Conservation (phyloP, 2,113 vertebrate genomes). For the Turnix velox region DNA sequence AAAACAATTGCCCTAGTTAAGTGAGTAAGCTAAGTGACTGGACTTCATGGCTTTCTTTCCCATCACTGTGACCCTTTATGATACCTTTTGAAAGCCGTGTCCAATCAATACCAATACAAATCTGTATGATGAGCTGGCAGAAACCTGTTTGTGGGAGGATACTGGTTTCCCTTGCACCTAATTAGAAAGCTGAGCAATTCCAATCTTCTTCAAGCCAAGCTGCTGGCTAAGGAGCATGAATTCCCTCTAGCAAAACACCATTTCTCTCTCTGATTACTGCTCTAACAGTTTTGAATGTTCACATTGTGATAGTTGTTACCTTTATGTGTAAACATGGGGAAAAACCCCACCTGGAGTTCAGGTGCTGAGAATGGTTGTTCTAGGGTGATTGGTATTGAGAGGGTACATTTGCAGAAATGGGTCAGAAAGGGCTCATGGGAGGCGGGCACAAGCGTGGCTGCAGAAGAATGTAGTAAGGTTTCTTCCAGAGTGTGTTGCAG, state of each 20-base stretch:
- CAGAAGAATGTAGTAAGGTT: not conserved
- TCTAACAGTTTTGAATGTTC: not conserved
- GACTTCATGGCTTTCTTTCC: not conserved
- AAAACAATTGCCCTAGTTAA: not conserved
- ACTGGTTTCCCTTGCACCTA: not conserved
- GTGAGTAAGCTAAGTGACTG: not conserved
- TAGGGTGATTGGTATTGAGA: not conserved
- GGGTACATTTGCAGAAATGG: not conserved
- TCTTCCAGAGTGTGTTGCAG: not conserved
- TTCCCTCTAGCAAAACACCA: not conserved
- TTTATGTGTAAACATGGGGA: not conserved
- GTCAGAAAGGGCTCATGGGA: not conserved
- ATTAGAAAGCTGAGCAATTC: not conserved
- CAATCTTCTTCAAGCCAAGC: not conserved
- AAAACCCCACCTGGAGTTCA: rapidly evolving
- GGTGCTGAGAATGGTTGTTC: not conserved
- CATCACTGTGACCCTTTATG: not conserved
- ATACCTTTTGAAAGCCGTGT: not conserved
- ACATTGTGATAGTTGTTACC: not conserved
- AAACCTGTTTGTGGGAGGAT: not conserved
- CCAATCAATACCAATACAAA: not conserved
- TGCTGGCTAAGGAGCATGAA: not conserved
- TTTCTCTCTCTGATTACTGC: not conserved
- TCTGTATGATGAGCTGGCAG: not conserved
- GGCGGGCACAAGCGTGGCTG: not conserved